phyloP scores from a whole-genome alignment of 2,797 vertebrate species.

The Protonibea diacanthus region DNA sequence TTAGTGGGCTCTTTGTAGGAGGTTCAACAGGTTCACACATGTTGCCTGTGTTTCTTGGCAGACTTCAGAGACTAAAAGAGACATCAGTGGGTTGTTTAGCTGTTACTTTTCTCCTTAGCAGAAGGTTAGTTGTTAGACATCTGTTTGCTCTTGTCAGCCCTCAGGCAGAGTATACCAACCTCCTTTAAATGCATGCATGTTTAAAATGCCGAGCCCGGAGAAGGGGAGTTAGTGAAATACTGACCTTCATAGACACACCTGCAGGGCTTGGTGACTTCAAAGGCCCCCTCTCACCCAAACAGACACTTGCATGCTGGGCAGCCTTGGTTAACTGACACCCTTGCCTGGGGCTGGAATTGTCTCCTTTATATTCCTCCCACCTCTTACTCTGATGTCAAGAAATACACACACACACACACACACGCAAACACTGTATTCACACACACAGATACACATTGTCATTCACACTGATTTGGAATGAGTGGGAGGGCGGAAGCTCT shows the following conservation, averaged over 20 bases:
- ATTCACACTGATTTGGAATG: constrained; percentile 56
- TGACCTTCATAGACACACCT: constrained; percentile 85
- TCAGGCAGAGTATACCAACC: constrained; percentile 66
- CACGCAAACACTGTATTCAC: constrained; percentile 40
- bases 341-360: constrained; percentile 68
- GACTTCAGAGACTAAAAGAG: constrained; percentile 76
- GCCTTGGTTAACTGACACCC: constrained; percentile 80
- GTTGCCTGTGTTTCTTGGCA: constrained; percentile 71
- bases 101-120: constrained; percentile 80
- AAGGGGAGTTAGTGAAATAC: constrained; percentile 67
- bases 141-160: constrained; percentile 87
- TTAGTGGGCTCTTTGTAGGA: constrained; percentile 56
- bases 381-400: constrained; percentile 34
- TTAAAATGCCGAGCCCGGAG: constrained; percentile 80
- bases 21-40: constrained; percentile 79
- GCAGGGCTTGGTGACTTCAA: constrained; percentile 83
- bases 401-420: constrained; percentile 52
- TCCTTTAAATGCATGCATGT: constrained; percentile 80
- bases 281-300: constrained; percentile 73
- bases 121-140: constrained; percentile 86
- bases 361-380: constrained; percentile 45
- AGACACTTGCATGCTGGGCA: constrained; percentile 78
- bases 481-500: constrained; percentile 52
- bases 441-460: constrained; percentile 45
- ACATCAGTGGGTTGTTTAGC: constrained; percentile 74